Evolutionary conservation across 2,797 vertebrate species (phyloP), one percentile per base, ranked within the genome.

Genomic region (Myripristis murdjan): DNA sequence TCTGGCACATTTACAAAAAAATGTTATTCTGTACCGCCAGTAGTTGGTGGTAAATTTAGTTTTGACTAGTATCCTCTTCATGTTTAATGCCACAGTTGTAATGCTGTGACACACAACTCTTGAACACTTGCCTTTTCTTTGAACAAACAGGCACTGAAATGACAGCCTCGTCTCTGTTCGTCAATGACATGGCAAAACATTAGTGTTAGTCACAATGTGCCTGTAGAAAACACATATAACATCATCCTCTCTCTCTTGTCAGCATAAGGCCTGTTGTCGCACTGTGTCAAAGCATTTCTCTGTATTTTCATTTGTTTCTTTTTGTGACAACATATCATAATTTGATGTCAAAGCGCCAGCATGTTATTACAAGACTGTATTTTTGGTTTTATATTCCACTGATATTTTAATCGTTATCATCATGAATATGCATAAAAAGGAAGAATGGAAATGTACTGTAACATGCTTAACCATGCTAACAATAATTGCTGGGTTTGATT

Each of bases 401-500:
- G 64, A 79, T 75, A 82, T 73, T 75, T 72, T 49, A 57, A n/a
- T 59, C 71, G 74, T 84, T 76, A 82, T 86, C 72, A 59, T 62
- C 70, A 86, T 75, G 59, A 80, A 57, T 65, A 66, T 77, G 77
- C 83, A 75, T 43, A 64, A 68, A 53, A 75, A 60, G 7, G 64
- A 70, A 33, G 61, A 87, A 43, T 35, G 55, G 58, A 77, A 26
- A 23, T 28, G 49, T 69, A 26, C 79, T 76, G 78, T 43, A 74
- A 73, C 78, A 70, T 84, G 83, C 67, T 85, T 90, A 89, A 84
- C 85, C 88, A 87, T 83, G 86, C 85, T 75, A 81, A 82, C 88
- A n/a, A n/a, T n/a, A 91, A 87, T 87, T 83, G 75, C 62, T 52
- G 75, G 69, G 63, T 65, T 75, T 83, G 85, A 89, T 92, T 89